These are phyloP conservation scores for Oncorhynchus keta DNA, from an alignment of 2,113 vertebrate species.

Conservation along the genomic window DNA sequence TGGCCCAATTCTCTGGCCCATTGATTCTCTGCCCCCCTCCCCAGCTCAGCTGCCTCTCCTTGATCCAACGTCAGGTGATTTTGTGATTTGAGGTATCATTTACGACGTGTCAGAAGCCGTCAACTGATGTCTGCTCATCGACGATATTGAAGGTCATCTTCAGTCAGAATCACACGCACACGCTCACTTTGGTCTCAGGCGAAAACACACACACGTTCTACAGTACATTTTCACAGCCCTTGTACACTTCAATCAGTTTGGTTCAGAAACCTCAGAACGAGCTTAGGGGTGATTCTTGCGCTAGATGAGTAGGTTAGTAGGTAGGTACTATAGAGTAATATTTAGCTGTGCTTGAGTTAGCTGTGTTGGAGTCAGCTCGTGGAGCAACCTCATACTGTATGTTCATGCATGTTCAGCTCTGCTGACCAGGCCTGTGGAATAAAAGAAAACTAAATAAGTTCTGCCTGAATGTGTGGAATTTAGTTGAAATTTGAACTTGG, in stretches of 20 bases:
- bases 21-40: neutral
- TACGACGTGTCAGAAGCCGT: conserved; percentile 33
- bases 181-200: neutral
- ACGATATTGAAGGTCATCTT: conserved; percentile 46
- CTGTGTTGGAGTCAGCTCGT: conserved; percentile 21
- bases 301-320: too few relatives aligned
- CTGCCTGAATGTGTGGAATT: neutral
- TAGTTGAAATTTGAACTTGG: too few relatives aligned
- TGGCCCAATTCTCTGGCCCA: neutral
- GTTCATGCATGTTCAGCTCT: conserved; percentile 51
- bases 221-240: neutral
- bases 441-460: neutral
- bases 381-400: conserved; percentile 42
- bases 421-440: conserved; percentile 46
- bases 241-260: neutral
- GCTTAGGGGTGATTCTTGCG: neutral
- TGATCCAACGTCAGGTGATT: conserved; percentile 19
- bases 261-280: neutral
- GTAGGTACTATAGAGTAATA: too few relatives aligned
- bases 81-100: conserved; percentile 46
- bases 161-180: conserved; percentile 5
- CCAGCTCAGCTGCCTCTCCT: conserved; percentile 16
- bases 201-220: neutral
- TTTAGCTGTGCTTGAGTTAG: conserved; percentile 9
- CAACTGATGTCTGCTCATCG: conserved; percentile 36